Conservation (phyloP, 1,140 invertebrate species). For the Aphaenogaster floridana region DNA sequence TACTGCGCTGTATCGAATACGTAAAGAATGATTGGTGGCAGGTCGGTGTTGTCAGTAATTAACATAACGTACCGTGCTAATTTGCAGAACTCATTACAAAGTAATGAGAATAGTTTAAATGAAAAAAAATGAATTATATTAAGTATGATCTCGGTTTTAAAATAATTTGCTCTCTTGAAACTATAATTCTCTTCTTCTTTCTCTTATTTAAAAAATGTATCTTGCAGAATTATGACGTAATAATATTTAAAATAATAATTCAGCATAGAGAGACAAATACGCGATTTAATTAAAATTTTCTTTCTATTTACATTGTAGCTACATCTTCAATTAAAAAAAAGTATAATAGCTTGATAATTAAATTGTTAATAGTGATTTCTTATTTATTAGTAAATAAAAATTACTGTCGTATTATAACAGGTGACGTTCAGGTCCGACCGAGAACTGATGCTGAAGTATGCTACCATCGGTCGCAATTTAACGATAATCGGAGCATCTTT, state of each 20-base stretch:
- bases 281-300: neutral
- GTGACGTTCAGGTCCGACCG: conserved; percentile 29
- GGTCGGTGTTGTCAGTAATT: conserved; percentile 30
- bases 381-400: neutral
- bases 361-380: neutral
- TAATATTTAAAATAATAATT: neutral
- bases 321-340: neutral
- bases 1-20: conserved; percentile 63
- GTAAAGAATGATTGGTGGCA: conserved; percentile 72
- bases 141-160: neutral
- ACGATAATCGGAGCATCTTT: conserved; percentile 57
- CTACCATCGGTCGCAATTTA: conserved; percentile 58
- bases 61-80: neutral
- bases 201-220: neutral
- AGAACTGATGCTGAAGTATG: conserved; percentile 66
- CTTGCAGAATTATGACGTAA: neutral
- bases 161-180: neutral
- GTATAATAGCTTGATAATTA: neutral
- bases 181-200: neutral
- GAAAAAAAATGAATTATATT: neutral
- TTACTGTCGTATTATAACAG: conserved; percentile 17
- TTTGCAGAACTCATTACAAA: neutral
- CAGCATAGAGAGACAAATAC: neutral
- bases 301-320: neutral
- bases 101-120: neutral